Evolutionary conservation across 2,888 invertebrate species (phyloP).

Genomic region (Neocrepidodera transversa): DNA sequence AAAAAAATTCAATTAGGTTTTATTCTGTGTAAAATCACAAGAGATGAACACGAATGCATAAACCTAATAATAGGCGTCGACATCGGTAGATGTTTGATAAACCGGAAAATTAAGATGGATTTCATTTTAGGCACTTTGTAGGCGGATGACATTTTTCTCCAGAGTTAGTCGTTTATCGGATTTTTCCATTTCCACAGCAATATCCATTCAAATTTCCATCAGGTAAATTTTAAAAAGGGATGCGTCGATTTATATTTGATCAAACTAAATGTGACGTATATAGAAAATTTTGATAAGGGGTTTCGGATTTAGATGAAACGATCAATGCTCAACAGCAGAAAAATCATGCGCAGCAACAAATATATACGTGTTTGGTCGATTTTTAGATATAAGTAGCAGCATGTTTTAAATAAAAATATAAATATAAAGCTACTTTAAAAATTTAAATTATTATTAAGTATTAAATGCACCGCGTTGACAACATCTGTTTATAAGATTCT

Average conservation of each 20-base stretch:
- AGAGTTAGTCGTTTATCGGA: slow-evolving; percentile 15
- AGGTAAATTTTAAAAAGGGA: slow-evolving; percentile 11
- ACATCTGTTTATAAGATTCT: neutral
- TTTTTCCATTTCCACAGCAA: slow-evolving; percentile 13
- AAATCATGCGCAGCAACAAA: no score
- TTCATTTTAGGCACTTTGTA: slow-evolving; percentile 12
- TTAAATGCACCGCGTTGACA: neutral
- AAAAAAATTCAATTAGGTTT: neutral
- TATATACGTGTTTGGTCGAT: no score
- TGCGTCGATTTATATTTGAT: neutral
- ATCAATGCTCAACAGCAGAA: no score
- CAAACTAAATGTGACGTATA: no score
- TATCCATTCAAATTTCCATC: slow-evolving; percentile 15
- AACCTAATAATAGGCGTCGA: slow-evolving; percentile 11
- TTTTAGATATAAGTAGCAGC: no score
- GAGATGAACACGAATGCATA: neutral
- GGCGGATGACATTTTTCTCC: slow-evolving; percentile 5
- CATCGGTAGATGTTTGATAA: slow-evolving; percentile 26
- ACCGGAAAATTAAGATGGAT: slow-evolving; percentile 34
- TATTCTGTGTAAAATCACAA: neutral
- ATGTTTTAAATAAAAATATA: no score
- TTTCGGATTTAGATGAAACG: no score
- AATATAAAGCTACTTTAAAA: no score
- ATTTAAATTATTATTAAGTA: neutral
- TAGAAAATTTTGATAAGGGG: no score